Base-by-base conservation (phyloP, 2,888 invertebrate species). In the Diploptera punctata region DNA sequence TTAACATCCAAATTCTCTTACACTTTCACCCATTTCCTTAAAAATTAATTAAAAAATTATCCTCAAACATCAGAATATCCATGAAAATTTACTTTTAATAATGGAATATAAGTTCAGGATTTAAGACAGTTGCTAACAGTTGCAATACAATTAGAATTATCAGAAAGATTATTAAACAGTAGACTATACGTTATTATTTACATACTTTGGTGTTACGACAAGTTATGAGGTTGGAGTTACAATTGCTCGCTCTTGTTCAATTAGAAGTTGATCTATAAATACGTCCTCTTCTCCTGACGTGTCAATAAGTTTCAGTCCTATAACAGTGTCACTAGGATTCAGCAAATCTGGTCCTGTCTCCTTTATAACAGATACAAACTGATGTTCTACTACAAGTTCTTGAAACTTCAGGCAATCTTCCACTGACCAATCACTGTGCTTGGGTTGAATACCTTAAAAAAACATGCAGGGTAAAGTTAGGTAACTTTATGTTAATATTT, bases 331-430 rank as follows among this genome's bases (percentile, higher is more conserved):
- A 9, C 82, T 86, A 4, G 88, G 87, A 75, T 89, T 88, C 31
- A 88, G 79, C 21, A 87, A 86, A 78, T 92, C 91, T 54, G 84
- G 84, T 71, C 87, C 87, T 9, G 90, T 86, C 21, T 89, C 86
- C 75, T 87, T 86, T 67, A 94, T 86, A 62, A 89, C 81, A 0
- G 92, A 91, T 16, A 91, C 91, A 76, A 94, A 92, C 68, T 87
- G 85, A 77, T 90, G 89, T 43, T 90, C 88, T 43, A 90, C 88
- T 5, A 92, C 91, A 75, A 93, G 79, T 76, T 90, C 85, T 78
- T 91, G 90, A 80, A 94, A 94, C 73, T 88, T 83, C 68, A 91
- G 83, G 78, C 92, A 92, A 81, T 93, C 93, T 77, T 91, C 90
- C 76, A 90, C 88, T 0, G 88, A 86, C 92, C 92, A 93, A 81